These are phyloP conservation scores for Xestia xanthographa DNA, from an alignment of 2,888 invertebrate genomes.

Conservation along the genomic window DNA sequence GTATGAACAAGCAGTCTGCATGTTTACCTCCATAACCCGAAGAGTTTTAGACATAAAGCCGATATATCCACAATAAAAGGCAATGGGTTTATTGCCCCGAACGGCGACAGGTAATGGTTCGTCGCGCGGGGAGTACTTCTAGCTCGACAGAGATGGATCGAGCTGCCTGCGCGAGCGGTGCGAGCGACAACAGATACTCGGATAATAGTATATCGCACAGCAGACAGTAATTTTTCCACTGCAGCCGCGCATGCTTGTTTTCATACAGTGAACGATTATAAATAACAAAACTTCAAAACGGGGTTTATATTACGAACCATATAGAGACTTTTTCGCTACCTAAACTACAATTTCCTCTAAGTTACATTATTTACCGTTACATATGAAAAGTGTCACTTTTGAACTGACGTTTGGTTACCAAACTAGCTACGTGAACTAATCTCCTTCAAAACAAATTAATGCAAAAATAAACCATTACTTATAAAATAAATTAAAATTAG, in stretches of 20 bases:
- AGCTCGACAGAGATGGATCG: slow-evolving; percentile 18
- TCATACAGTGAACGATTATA: background rate
- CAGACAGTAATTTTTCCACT: background rate
- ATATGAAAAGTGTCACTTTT: background rate
- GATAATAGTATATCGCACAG: background rate
- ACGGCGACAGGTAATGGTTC: slow-evolving; percentile 34
- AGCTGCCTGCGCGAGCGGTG: background rate
- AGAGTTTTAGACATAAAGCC: slow-evolving; percentile 8
- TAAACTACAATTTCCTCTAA: background rate
- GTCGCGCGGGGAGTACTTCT: slow-evolving; percentile 23
- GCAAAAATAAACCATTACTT: background rate
- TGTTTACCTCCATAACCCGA: slow-evolving; percentile 11
- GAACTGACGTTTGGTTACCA: background rate
- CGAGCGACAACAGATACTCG: background rate
- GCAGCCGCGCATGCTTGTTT: background rate
- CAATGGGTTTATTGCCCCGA: slow-evolving; percentile 43
- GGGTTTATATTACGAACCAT: background rate
- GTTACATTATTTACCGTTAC: background rate
- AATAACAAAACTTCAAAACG: background rate
- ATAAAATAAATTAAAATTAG: no score
- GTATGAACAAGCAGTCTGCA: background rate
- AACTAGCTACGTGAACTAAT: background rate
- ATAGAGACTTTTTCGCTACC: background rate
- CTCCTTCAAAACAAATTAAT: background rate
- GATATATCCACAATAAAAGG: slow-evolving; percentile 18